phyloP scores from a whole-genome alignment of 2,888 invertebrate species.

The Ophion costatus region DNA sequence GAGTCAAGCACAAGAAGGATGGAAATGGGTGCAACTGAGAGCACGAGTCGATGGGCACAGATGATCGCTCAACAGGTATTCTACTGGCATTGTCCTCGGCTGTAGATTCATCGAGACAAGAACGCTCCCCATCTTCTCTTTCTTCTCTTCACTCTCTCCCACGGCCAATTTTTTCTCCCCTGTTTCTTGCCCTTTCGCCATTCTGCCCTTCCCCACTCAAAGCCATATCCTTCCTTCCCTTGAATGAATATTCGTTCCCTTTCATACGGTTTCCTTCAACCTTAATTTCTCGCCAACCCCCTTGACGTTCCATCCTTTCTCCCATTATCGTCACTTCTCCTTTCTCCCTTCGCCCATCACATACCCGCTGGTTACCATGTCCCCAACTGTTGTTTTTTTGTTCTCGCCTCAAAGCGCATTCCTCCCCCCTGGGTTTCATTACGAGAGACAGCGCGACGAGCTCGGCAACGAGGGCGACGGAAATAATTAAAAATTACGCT shows the following conservation, averaged over 20 bases:
- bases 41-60: slow-evolving; percentile 56
- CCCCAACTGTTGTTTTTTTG: slow-evolving; percentile 5
- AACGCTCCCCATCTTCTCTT: slow-evolving; percentile 15
- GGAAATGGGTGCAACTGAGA: slow-evolving; percentile 50
- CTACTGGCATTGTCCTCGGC: slow-evolving; percentile 58
- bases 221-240: neutral
- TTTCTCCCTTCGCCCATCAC: neutral
- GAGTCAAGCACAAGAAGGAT: slow-evolving; percentile 19
- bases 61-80: slow-evolving; percentile 62
- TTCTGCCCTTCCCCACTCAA: neutral
- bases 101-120: slow-evolving; percentile 62
- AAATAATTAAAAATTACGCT: slow-evolving; percentile 53
- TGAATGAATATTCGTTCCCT: slow-evolving; percentile 12
- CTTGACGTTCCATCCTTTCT: slow-evolving; percentile 21
- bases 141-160: slow-evolving; percentile 8
- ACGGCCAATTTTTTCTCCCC: slow-evolving; percentile 16
- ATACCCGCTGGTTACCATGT: neutral
- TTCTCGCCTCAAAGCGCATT: neutral
- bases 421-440: neutral
- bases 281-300: slow-evolving; percentile 18
- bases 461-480: slow-evolving; percentile 30
- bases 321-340: slow-evolving; percentile 12
- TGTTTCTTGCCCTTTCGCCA: neutral
- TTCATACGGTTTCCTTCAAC: slow-evolving; percentile 6
- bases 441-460: neutral